Evolutionary conservation across 2,888 invertebrate species (phyloP), one percentile per base, ranked within the genome.

Genomic region (Acanthosoma haemorrhoidale): DNA sequence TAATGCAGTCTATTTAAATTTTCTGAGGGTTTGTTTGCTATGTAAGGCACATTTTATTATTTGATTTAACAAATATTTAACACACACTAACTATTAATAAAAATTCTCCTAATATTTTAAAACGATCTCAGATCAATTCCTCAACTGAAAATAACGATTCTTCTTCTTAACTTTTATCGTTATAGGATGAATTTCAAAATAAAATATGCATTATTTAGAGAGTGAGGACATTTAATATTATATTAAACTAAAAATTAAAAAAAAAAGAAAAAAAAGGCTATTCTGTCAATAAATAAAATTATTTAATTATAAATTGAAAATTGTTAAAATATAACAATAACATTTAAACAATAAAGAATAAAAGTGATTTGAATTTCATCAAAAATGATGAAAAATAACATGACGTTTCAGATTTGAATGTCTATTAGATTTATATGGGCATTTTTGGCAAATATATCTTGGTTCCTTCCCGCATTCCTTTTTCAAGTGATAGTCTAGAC

Each of bases 391-490:
- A 18, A n/a, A 41, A 18, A 39, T 4, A 32, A 9, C 16, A 15
- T 63, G 63, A 5, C 63, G 36, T 63, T 63, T 63, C 36, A 63
- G 8, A 29, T 63, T 34, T 25, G 25, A 36, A 29, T 11, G 2
- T 21, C 63, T 63, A 15, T 63, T 63, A 25, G 63, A 39, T 38
- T 29, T 38, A 36, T 63, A 63, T n/a, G 21, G 15, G 39, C 63
- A 63, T 16, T 34, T 36, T 4, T 38, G 39, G 15, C 63, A 63
- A 39, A 15, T 36, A 8, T 39, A 63, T 13, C 21, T n/a, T n/a
- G 63, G 63, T 39, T 63, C 63, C 29, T 36, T 63, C 13, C 63
- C 63, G 39, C 63, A 63, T 11, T 63, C 63, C 2, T 21, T 63
- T n/a, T 29, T 63, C 29, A 63, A 63, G 15, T 63, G 63, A 8